Percentiles rank a stretch among this genome's conserved stretches.
Evolutionary conservation across 2,888 invertebrate species (phyloP).

Genomic region (Caenorhabditis sp.): DNA sequence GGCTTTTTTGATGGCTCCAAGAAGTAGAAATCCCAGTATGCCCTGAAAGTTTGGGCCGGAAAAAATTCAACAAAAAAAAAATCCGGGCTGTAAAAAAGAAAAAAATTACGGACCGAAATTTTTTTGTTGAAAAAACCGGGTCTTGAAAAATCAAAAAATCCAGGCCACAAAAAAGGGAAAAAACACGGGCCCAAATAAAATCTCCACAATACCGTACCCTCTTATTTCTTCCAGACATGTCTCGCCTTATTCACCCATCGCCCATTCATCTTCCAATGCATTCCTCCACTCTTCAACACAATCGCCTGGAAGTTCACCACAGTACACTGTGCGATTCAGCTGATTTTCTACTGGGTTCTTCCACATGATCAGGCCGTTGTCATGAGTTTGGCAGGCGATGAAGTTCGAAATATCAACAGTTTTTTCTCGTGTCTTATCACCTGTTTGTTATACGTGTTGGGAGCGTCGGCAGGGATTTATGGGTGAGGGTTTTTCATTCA

Average conservation of each 20-base stretch:
- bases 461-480: slow-evolving; percentile 41
- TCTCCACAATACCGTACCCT: too few species aligned
- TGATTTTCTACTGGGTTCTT: slow-evolving; percentile 46
- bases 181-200: too few species aligned
- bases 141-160: too few species aligned
- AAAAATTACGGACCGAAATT: too few species aligned
- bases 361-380: slow-evolving; percentile 49
- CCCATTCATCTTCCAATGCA: slow-evolving; percentile 43
- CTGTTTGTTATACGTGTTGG: slow-evolving; percentile 43
- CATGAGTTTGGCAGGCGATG: slow-evolving; percentile 39
- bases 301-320: slow-evolving; percentile 45
- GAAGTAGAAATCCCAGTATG: too few species aligned
- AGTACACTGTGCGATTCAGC: slow-evolving; percentile 40
- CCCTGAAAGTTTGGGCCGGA: too few species aligned
- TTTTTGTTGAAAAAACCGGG: too few species aligned
- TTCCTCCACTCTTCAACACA: slow-evolving; percentile 45
- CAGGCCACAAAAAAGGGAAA: too few species aligned
- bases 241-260: slow-evolving; percentile 31
- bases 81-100: too few species aligned
- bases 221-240: slow-evolving; percentile 49
- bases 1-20: too few species aligned
- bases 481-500: slow-evolving; percentile 3
- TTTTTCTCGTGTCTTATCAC: slow-evolving; percentile 47
- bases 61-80: too few species aligned
- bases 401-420: slow-evolving; percentile 41